Percentiles rank a stretch among this genome's conserved stretches.
These are phyloP conservation scores for Nematolebias whitei DNA, from an alignment of 2,113 vertebrate genomes.

Conservation along the genomic window DNA sequence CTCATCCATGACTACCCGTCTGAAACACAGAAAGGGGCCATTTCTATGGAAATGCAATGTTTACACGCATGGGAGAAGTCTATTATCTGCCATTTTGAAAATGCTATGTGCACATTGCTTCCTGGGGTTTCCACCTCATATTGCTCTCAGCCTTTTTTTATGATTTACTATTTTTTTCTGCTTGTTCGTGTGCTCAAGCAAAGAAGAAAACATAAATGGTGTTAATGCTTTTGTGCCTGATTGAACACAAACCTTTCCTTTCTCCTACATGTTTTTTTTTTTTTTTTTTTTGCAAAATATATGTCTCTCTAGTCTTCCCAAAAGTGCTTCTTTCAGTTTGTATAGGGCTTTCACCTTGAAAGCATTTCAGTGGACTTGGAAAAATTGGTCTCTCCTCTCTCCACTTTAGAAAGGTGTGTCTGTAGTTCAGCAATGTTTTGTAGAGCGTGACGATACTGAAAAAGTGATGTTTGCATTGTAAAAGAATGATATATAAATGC, in stretches of 20 bases:
- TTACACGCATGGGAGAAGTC: constrained; percentile 79
- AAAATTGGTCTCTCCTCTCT: constrained; percentile 42
- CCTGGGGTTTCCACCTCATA: constrained; percentile 47
- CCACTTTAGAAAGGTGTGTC: constrained; percentile 62
- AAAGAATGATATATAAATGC: constrained; percentile 57
- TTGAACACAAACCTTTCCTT: constrained; percentile 56
- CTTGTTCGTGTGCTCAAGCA: constrained; percentile 51
- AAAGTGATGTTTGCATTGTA: constrained; percentile 28
- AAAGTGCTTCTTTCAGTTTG: constrained; percentile 55
- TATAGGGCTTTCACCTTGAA: constrained; percentile 70
- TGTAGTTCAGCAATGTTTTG: constrained; percentile 60
- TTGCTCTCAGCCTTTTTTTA: constrained; percentile 57
- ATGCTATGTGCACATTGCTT: constrained; percentile 65
- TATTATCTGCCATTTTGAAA: constrained; percentile 78
- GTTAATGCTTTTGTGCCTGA: constrained; percentile 72
- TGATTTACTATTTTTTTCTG: constrained; percentile 52
- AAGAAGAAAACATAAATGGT: constrained; percentile 75
- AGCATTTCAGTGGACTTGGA: constrained; percentile 69
- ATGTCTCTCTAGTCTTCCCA: constrained; percentile 45
- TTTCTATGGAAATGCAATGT: constrained; percentile 81
- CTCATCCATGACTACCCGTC: constrained; percentile 65
- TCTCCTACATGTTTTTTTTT: constrained; percentile 27
- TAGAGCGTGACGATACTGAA: constrained; percentile 57
- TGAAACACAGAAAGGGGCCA: constrained; percentile 69
- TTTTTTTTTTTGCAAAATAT: constrained; percentile 38